These are phyloP conservation scores for Anodontia alba DNA, from an alignment of 2,888 invertebrate species.

Conservation along the genomic window DNA sequence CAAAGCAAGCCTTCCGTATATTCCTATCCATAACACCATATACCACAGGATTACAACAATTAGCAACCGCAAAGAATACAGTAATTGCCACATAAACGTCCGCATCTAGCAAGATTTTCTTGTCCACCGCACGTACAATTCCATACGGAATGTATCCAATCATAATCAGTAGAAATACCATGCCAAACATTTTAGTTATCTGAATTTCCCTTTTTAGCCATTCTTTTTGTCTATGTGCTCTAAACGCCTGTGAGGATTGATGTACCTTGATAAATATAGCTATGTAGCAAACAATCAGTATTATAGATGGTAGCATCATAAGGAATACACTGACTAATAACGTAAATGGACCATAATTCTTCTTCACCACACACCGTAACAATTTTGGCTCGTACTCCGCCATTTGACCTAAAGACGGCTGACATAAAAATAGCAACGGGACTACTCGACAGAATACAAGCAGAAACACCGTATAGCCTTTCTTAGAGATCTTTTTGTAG, in stretches of 20 bases:
- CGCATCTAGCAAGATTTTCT: slow-evolving; percentile 75
- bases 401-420: slow-evolving; percentile 80
- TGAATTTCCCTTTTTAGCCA: slow-evolving; percentile 82
- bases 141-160: slow-evolving; percentile 83
- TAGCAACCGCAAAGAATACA: slow-evolving; percentile 83
- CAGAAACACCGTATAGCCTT: slow-evolving; percentile 81
- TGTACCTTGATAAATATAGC: slow-evolving; percentile 82
- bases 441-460: slow-evolving; percentile 80
- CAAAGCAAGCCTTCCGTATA: slow-evolving; percentile 79
- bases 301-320: slow-evolving; percentile 83
- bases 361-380: slow-evolving; percentile 80
- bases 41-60: slow-evolving; percentile 82
- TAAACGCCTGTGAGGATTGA: slow-evolving; percentile 76
- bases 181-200: slow-evolving; percentile 84
- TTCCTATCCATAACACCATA: slow-evolving; percentile 83
- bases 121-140: slow-evolving; percentile 81
- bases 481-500: slow-evolving; percentile 82
- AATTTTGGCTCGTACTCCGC: slow-evolving; percentile 81
- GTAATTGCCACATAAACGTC: slow-evolving; percentile 83
- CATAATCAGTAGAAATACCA: slow-evolving; percentile 82
- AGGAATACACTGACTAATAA: slow-evolving; percentile 79
- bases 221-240: slow-evolving; percentile 75
- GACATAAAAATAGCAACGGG: slow-evolving; percentile 79
- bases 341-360: slow-evolving; percentile 79
- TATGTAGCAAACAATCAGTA: slow-evolving; percentile 82